A percentile compares a stretch with the other conserved stretches of the same genome.
Evolutionary conservation across 2,888 invertebrate genomes (phyloP).

Genomic region (Salpingus planirostris): DNA sequence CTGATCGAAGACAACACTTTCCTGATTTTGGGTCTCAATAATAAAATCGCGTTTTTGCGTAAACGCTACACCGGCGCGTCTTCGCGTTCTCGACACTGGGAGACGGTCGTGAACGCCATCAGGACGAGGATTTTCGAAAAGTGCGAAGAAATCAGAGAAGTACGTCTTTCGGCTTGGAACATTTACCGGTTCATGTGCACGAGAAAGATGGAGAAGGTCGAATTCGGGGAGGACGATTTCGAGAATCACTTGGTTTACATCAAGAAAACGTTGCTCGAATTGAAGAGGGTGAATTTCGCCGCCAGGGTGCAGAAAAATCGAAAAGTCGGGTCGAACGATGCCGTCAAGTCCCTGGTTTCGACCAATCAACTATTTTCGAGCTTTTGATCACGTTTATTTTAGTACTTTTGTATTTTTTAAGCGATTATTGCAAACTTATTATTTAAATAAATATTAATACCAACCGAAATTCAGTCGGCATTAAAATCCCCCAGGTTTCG

Average conservation of each 20-base stretch:
- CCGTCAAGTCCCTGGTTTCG: too few species aligned
- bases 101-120: conserved; percentile 48
- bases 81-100: conserved; percentile 51
- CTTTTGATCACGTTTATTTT: too few species aligned
- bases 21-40: conserved; percentile 52
- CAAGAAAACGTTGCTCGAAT: conserved; percentile 42
- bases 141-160: conserved; percentile 48
- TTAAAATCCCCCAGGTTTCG: too few species aligned
- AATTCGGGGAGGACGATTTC: conserved; percentile 42
- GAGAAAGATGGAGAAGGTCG: conserved; percentile 39
- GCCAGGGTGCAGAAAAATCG: too few species aligned
- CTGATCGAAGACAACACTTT: conserved; percentile 51
- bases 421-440: too few species aligned
- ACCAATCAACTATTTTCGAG: too few species aligned
- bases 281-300: conserved; percentile 1
- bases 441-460: too few species aligned
- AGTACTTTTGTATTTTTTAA: too few species aligned
- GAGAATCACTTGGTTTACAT: conserved; percentile 28
- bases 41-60: conserved; percentile 49
- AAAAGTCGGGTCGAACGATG: too few species aligned
- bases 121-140: conserved; percentile 47
- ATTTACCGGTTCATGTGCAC: conserved; percentile 53
- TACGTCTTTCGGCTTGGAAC: conserved; percentile 48
- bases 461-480: too few species aligned
- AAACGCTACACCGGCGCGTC: conserved; percentile 50